Conservation (phyloP, 2,113 vertebrate genomes). For the Tupaia tana region DNA sequence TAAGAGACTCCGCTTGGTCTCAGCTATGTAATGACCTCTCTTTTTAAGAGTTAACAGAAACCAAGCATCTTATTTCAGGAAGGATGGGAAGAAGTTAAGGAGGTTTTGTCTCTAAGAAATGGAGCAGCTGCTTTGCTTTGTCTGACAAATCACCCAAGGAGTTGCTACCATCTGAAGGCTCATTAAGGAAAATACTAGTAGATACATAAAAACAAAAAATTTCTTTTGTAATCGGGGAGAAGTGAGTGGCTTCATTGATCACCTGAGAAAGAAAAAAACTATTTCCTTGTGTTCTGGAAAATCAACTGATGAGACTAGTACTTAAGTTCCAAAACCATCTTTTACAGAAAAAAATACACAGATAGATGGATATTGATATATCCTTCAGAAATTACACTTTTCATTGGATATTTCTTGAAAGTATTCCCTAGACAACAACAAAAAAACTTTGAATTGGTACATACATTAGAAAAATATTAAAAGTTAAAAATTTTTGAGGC, state of each 20-base stretch:
- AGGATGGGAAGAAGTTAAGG: not conserved
- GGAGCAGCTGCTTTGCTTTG: conserved; percentile 60
- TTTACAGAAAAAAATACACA: not conserved
- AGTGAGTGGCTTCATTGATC: not conserved
- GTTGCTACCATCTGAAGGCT: not conserved
- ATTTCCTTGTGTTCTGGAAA: conserved; percentile 29
- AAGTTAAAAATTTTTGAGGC: not conserved
- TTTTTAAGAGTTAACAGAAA: not conserved
- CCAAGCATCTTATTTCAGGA: not conserved
- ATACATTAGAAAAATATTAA: not conserved
- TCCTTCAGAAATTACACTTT: not conserved
- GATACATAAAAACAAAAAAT: conserved; percentile 35
- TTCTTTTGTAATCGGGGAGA: not conserved
- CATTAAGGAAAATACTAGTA: not conserved
- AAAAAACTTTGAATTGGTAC: not conserved
- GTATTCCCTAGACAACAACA: not conserved
- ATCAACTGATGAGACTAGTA: not conserved
- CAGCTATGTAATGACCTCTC: not conserved
- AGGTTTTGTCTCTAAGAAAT: conserved; percentile 52
- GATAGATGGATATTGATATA: not conserved
- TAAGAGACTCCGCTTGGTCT: not conserved
- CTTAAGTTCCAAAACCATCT: not conserved
- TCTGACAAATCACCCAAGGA: not conserved
- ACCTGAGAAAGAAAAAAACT: not conserved
- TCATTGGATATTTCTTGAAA: conserved; percentile 4